phyloP scores from a whole-genome alignment of 2,113 vertebrate species.

The Poecilia latipinna region DNA sequence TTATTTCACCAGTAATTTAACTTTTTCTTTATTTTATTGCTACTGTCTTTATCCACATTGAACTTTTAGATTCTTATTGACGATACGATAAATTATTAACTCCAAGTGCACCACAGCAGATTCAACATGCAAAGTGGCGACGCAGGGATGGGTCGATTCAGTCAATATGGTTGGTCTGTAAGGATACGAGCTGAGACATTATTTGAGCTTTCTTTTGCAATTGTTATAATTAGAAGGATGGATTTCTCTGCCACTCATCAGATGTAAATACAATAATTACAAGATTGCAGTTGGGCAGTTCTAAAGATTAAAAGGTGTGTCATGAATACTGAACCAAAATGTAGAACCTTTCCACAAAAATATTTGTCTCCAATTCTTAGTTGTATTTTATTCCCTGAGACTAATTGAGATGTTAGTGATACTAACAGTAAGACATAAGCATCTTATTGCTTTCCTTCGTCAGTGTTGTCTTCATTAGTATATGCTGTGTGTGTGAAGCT shows the following conservation, averaged over 20 bases:
- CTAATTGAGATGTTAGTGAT: not conserved
- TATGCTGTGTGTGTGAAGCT: too few species aligned
- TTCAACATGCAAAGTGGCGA: not conserved
- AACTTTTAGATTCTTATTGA: constrained; percentile 11
- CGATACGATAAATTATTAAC: constrained; percentile 32
- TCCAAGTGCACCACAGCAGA: constrained; percentile 1
- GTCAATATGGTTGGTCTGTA: constrained; percentile 21
- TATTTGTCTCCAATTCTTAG: constrained; percentile 21
- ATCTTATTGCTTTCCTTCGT: too few species aligned
- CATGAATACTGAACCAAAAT: constrained; percentile 24
- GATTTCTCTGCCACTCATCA: constrained; percentile 1
- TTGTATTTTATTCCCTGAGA: constrained; percentile 20
- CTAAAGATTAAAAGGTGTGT: constrained; percentile 38
- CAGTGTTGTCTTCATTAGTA: too few species aligned
- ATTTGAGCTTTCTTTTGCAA: constrained; percentile 26
- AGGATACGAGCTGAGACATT: constrained; percentile 31
- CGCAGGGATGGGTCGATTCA: constrained; percentile 17
- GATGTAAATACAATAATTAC: constrained; percentile 45
- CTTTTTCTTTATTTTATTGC: constrained; percentile 23
- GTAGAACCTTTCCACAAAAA: constrained; percentile 13
- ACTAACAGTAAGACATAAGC: too few species aligned
- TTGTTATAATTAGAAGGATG: constrained; percentile 31
- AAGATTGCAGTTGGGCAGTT: constrained; percentile 19
- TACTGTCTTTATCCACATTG: constrained; percentile 37
- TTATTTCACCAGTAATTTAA: constrained; percentile 39